A percentile compares a stretch with the other conserved stretches of the same genome.
Conservation (phyloP, 2,797 vertebrate species). For the Botia almorhae region DNA sequence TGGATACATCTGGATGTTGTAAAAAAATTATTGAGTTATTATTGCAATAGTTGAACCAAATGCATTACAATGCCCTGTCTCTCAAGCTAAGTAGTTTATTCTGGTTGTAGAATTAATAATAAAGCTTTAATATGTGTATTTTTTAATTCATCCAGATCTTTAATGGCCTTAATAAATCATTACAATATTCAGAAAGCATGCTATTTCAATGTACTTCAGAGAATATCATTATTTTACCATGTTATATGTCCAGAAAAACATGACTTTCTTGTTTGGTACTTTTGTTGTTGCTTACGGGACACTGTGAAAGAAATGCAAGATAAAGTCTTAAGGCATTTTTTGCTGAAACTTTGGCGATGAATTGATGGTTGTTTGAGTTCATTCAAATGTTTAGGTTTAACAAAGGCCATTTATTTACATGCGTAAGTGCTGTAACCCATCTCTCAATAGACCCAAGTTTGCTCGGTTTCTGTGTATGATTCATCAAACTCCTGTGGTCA, state of each 20-base stretch:
- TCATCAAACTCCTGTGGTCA: constrained; percentile 15
- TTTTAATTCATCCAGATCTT: too few relatives aligned
- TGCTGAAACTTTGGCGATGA: background rate
- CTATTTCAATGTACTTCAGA: too few relatives aligned
- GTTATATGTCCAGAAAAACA: background rate
- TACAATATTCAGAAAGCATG: too few relatives aligned
- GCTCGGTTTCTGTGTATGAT: constrained; percentile 23
- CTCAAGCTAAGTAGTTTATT: too few relatives aligned
- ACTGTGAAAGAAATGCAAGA: background rate
- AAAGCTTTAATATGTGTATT: too few relatives aligned
- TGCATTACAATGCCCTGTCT: too few relatives aligned
- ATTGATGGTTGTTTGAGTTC: background rate
- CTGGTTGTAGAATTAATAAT: too few relatives aligned
- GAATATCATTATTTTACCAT: too few relatives aligned
- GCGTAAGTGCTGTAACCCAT: background rate
- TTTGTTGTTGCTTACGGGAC: background rate
- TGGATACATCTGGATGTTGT: too few relatives aligned
- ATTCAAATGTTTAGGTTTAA: constrained; percentile 31
- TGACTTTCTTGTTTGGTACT: background rate
- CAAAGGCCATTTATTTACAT: constrained; percentile 14
- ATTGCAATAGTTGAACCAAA: too few relatives aligned
- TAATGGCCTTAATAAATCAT: too few relatives aligned
- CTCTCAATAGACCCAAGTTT: background rate
- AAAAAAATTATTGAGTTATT: too few relatives aligned
- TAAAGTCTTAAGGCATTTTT: background rate